A percentile compares a stretch with the other conserved stretches of the same genome.
Evolutionary conservation across 2,797 vertebrate species (phyloP).

Genomic region (Acrossocheilus fasciatus): DNA sequence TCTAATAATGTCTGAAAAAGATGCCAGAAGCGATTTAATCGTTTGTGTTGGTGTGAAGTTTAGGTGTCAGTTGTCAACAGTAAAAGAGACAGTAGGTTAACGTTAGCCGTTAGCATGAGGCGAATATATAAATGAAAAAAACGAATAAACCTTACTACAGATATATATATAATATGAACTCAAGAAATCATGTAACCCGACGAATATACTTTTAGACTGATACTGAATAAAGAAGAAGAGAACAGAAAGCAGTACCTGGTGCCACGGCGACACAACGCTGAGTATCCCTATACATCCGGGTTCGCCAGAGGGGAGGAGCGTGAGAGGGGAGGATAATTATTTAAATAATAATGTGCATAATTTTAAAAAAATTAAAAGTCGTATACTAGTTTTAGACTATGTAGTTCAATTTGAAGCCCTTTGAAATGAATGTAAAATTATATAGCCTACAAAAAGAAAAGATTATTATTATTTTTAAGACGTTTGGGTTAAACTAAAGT

Average conservation of each 20-base stretch:
- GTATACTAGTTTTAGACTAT: background rate
- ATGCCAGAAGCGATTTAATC: background rate
- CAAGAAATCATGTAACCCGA: background rate
- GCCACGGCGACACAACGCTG: conserved; percentile 16
- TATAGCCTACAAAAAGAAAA: background rate
- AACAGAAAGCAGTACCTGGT: background rate
- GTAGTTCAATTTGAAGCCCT: background rate
- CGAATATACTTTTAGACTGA: background rate
- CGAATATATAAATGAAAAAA: background rate
- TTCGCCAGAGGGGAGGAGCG: background rate
- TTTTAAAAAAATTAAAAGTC: too few relatives aligned
- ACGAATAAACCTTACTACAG: background rate
- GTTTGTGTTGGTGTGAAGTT: background rate
- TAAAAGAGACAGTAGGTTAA: background rate
- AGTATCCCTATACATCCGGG: conserved; percentile 7
- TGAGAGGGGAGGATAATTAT: background rate
- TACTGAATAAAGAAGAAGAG: background rate
- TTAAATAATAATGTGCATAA: background rate
- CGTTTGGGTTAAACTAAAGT: background rate
- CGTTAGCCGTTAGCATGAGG: background rate
- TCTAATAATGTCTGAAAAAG: background rate
- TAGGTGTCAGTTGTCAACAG: background rate
- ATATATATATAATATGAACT: background rate
- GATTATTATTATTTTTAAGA: background rate
- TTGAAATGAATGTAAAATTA: background rate